Evolutionary conservation across 2,113 vertebrate species (phyloP), one percentile per base, ranked within the genome.

Genomic region (Pimephales promelas): DNA sequence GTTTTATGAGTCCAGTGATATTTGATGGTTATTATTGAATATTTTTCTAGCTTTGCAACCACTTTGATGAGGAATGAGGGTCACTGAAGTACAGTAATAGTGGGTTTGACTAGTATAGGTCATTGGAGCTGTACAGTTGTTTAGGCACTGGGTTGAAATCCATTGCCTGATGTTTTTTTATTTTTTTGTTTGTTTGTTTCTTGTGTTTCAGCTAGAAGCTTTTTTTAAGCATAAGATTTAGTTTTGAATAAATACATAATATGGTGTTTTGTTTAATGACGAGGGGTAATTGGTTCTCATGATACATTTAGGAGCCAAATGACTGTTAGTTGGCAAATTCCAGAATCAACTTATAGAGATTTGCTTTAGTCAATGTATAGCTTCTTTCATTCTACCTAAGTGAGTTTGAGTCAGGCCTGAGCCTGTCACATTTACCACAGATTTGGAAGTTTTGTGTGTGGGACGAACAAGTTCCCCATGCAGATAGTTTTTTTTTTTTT

Each of bases 1-100:
- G 76, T 79, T 79, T 59, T 62, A 79, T 10, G 16, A 62, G 76
- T 62, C 62, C 36, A 26, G 16, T 62, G 28, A 47, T 31, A 24
- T 64, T 45, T 57, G 10, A 77, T 40, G 52, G 31, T 57, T 57
- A 64, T 79, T 79, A 45, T 45, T 47, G 57, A 10, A 47, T 64
- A 64, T 64, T 62, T 62, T 45, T 49, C 36, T 45, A 47, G 77
- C 57, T 79, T 36, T 45, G 56, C 31, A 62, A 64, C 52, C 28
- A 31, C 14, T 77, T 77, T 47, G 5, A 26, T 1, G 13, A 56
- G 9, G 73, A 75, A 47, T 18, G 76, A 28, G 40, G 34, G 11
- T 62, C 10, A 14, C 26, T 34, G 8, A 10, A 43, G 40, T n/a
- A n/a, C n/a, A n/a, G n/a, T 49, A 80, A 66, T 52, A 66, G 24